phyloP scores from a whole-genome alignment of 2,797 vertebrate species.

The Pyrrhura leucotis region DNA sequence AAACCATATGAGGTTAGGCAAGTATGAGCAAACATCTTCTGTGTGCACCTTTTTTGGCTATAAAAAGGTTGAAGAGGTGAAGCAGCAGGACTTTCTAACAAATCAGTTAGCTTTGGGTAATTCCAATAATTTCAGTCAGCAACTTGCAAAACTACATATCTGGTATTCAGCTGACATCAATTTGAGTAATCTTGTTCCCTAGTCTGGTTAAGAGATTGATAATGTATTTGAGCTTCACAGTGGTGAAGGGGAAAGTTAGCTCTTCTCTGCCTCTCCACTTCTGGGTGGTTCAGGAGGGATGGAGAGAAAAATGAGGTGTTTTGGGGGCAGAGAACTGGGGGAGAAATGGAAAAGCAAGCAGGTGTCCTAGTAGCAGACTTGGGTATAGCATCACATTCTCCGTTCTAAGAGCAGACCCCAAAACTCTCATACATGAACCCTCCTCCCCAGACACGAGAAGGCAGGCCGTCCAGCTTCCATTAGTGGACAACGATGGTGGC shows the following conservation, averaged over 20 bases:
- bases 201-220: not conserved
- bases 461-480: not conserved
- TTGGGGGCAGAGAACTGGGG: accelerated
- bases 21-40: not conserved
- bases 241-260: not conserved
- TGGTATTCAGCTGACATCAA: not conserved
- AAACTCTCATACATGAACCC: not conserved
- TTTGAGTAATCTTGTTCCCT: not conserved
- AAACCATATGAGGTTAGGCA: not conserved
- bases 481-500: not conserved
- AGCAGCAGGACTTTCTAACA: not conserved
- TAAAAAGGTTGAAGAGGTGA: not conserved
- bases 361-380: not conserved
- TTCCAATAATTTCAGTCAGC: conserved; percentile 21
- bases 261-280: not conserved
- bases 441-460: not conserved
- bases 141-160: not conserved
- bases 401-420: not conserved
- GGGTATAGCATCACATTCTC: not conserved
- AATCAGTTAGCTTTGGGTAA: not conserved
- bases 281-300: accelerated
- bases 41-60: not conserved
- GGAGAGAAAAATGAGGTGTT: not conserved
- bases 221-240: not conserved
- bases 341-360: not conserved